Conservation (phyloP, 2,797 vertebrate genomes). For the Pempheris klunzingeri region DNA sequence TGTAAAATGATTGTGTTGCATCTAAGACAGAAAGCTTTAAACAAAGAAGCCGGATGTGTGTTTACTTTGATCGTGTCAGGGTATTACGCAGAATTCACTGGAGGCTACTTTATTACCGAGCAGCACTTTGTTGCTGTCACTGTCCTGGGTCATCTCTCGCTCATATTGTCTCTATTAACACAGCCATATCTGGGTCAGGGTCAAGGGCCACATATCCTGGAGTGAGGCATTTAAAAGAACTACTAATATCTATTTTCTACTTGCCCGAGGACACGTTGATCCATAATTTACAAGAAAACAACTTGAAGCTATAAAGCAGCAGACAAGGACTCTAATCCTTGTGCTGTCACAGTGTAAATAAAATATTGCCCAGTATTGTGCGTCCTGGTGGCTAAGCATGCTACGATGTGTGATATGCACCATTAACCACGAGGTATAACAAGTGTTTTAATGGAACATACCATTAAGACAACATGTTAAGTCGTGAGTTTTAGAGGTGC, state of each 20-base stretch:
- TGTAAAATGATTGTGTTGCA: background rate
- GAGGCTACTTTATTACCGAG: slow-evolving; percentile 31
- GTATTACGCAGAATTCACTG: background rate
- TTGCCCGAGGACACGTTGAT: background rate
- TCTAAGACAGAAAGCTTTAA: background rate
- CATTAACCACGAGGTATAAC: background rate
- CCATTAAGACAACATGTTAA: no score
- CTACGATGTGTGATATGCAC: background rate
- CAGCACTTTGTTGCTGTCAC: slow-evolving; percentile 26
- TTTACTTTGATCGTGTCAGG: background rate
- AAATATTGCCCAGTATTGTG: background rate
- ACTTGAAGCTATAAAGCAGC: background rate
- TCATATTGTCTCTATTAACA: slow-evolving; percentile 10
- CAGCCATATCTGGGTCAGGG: slow-evolving; percentile 11
- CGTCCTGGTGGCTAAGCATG: background rate
- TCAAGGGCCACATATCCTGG: slow-evolving; percentile 26
- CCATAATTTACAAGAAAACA: slow-evolving; percentile 19
- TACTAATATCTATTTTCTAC: background rate
- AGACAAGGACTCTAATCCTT: background rate
- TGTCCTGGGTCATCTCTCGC: background rate
- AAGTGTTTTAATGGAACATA: no score
- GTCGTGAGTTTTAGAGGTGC: no score
- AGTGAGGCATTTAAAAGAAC: slow-evolving; percentile 15
- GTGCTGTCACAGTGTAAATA: slow-evolving; percentile 7
- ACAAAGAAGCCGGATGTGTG: no score